Base-by-base conservation (phyloP, 2,888 invertebrate genomes). In the Ectropis crepuscularia region DNA sequence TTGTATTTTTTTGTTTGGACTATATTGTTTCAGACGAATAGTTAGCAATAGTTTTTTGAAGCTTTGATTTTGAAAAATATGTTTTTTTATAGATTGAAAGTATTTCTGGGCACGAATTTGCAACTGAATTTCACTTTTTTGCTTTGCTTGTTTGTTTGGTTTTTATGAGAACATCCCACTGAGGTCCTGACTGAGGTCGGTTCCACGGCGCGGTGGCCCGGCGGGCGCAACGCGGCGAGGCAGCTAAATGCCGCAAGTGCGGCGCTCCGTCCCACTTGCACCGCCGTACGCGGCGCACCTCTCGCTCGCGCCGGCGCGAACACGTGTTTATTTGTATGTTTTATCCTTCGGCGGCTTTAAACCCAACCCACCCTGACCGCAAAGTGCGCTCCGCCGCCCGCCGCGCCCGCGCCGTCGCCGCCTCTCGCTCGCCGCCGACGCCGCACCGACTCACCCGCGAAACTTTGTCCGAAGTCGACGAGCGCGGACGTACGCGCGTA, bases 311-410 rank as follows among this genome's bases (percentile, higher is more conserved):
- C 94, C 94, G 93, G 91, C 92, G 92, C 92, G 93, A 94, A 94
- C 94, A 93, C 93, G 92, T 93, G 94, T 94, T 93, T 93, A 92
- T 92, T 92, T 92, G 93, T 92, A 92, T 93, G 91, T 93, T 94
- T 91, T 93, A 89, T 94, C 94, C 94, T 94, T 94, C 94, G 93
- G 94, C 93, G 93, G 93, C 93, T 93, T 93, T 93, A 94, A 92
- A 94, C 94, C 94, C 95, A 92, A 93, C 95, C 95, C 94, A 94
- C 94, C 90, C 89, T 90, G 93, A 95, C 95, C 95, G 93, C 95
- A 95, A 94, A 94, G 93, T 92, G 89, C 93, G 91, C 91, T 89
- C 90, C 88, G 86, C 89, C 90, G 86, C 92, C 92, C 91, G 88
- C 93, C 93, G 93, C 93, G 90, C 93, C 94, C 90, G 87, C 88